Percentiles rank a stretch among this genome's conserved stretches.
phyloP scores from a whole-genome alignment of 2,797 vertebrate genomes.

The Tadarida brasiliensis region DNA sequence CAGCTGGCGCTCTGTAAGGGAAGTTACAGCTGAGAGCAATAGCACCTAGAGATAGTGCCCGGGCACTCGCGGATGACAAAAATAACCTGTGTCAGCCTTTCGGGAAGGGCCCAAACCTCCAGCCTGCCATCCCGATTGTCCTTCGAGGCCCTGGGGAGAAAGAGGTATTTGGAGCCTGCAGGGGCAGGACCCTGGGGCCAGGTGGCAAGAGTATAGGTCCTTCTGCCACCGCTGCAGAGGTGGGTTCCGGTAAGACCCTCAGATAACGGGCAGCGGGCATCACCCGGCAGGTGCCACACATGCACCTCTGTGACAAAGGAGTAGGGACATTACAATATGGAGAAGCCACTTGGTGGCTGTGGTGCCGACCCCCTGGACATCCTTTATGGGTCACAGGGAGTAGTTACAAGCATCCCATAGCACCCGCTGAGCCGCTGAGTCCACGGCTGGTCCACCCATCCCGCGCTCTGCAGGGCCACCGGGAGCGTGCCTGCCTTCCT shows the following conservation, averaged over 20 bases:
- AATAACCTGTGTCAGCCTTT: fast-evolving
- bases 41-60: neutral
- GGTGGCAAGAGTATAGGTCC: neutral
- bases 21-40: fast-evolving
- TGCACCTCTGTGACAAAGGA: neutral
- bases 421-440: neutral
- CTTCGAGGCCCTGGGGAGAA: neutral
- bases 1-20: neutral
- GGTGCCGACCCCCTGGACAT: too few species aligned
- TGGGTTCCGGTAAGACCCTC: neutral
- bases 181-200: neutral
- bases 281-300: neutral
- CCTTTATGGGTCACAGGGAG: neutral
- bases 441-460: fast-evolving
- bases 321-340: neutral
- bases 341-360: neutral
- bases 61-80: neutral
- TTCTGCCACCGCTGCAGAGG: fast-evolving
- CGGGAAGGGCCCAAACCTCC: neutral
- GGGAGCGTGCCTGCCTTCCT: fast-evolving
- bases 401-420: neutral
- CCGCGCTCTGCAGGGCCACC: fast-evolving
- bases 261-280: neutral
- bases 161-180: too few species aligned
- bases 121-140: too few species aligned